Evolutionary conservation across 2,888 invertebrate genomes (phyloP).

Genomic region (Julus scandinavius): DNA sequence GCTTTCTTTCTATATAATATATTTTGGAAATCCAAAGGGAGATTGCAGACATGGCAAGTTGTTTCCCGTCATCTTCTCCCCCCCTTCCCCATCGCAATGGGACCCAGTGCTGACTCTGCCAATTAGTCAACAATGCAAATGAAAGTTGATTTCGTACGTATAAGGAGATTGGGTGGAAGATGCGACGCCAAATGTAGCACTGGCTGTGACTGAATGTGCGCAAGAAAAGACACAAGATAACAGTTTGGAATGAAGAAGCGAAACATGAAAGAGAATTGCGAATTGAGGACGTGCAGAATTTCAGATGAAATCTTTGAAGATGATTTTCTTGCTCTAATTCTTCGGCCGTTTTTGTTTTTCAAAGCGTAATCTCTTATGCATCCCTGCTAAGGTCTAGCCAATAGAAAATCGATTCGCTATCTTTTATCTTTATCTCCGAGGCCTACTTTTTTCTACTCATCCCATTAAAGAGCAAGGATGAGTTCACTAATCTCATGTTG

Average conservation of each 20-base stretch:
- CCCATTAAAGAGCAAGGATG: conserved; percentile 36
- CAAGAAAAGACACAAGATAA: background rate
- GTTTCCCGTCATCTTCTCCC: background rate
- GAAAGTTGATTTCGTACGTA: conserved; percentile 41
- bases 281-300: conserved; percentile 8
- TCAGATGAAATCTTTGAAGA: conserved; percentile 31
- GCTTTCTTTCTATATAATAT: background rate
- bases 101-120: conserved; percentile 15
- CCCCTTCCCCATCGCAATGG: background rate
- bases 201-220: background rate
- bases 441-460: background rate
- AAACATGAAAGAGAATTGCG: conserved; percentile 30
- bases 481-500: background rate
- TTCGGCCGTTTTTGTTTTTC: conserved; percentile 33
- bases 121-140: conserved; percentile 45
- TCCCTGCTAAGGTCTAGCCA: background rate
- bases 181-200: background rate
- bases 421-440: conserved; percentile 9
- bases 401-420: conserved; percentile 21
- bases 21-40: background rate
- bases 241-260: background rate
- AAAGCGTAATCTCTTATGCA: conserved; percentile 44
- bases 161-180: conserved; percentile 16
- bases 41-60: background rate
- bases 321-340: conserved; percentile 37